phyloP scores from a whole-genome alignment of 1,140 invertebrate species.

The Tetranychus urticae region DNA sequence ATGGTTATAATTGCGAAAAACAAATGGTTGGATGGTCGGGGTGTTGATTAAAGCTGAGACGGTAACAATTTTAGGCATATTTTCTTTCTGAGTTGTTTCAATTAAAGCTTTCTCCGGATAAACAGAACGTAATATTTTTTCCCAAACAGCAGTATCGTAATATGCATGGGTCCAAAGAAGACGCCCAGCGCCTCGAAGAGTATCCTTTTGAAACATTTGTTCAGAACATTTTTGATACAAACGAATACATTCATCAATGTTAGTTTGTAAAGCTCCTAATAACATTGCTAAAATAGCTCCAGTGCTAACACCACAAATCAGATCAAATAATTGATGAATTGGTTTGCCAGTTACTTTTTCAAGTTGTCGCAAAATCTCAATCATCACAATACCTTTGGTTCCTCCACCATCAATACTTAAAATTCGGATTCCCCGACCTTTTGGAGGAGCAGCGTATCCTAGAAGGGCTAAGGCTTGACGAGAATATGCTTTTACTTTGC shows the following conservation, averaged over 20 bases:
- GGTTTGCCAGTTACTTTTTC: slow-evolving; percentile 40
- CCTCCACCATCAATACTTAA: slow-evolving; percentile 75
- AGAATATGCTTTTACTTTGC: slow-evolving; percentile 3
- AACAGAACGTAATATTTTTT: slow-evolving; percentile 40
- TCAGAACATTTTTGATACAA: slow-evolving; percentile 41
- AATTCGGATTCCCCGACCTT: slow-evolving; percentile 47
- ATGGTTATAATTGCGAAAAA: slow-evolving; percentile 70
- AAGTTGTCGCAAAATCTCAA: slow-evolving; percentile 49
- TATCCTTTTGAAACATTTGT: slow-evolving; percentile 43
- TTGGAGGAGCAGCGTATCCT: slow-evolving; percentile 42
- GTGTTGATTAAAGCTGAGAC: slow-evolving; percentile 61
- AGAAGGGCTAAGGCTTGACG: slow-evolving; percentile 30
- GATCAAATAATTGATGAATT: slow-evolving; percentile 45
- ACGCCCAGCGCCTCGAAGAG: slow-evolving; percentile 43
- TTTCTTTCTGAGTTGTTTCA: slow-evolving; percentile 30
- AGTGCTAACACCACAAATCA: slow-evolving; percentile 73
- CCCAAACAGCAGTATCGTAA: slow-evolving; percentile 67
- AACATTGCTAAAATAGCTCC: slow-evolving; percentile 15
- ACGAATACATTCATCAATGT: slow-evolving; percentile 33
- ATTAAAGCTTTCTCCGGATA: slow-evolving; percentile 40
- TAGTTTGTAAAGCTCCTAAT: slow-evolving; percentile 29
- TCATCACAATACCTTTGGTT: slow-evolving; percentile 43
- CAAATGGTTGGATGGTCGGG: slow-evolving; percentile 47
- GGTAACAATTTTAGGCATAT: slow-evolving; percentile 41
- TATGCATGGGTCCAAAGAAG: slow-evolving; percentile 66